Evolutionary conservation across 2,797 vertebrate genomes (phyloP).

Genomic region (Podarcis siculus): DNA sequence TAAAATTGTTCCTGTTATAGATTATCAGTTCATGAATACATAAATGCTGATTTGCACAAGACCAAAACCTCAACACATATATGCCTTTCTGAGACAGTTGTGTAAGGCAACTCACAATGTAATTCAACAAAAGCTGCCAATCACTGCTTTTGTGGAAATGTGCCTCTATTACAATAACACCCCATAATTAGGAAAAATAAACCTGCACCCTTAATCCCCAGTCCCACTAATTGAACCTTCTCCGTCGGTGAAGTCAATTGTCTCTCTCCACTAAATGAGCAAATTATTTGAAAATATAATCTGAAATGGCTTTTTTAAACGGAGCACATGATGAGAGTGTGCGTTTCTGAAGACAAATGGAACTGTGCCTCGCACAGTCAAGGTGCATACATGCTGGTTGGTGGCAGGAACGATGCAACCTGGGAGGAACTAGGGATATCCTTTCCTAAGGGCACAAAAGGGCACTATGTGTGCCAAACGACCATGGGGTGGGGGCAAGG

Average conservation of each 20-base stretch:
- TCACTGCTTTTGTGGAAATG: neutral
- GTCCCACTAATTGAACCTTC: neutral
- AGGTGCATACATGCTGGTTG: no score
- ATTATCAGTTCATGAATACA: neutral
- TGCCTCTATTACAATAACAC: neutral
- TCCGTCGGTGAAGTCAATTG: no score
- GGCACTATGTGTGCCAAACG: neutral
- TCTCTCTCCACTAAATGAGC: neutral
- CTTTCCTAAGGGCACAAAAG: neutral
- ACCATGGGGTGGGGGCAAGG: neutral
- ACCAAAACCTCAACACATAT: neutral
- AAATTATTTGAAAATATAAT: neutral
- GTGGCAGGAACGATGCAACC: neutral
- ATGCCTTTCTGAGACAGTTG: neutral
- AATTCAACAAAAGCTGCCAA: neutral
- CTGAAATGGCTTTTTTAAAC: neutral
- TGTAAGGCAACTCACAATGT: neutral
- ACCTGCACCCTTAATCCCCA: neutral
- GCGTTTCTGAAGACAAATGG: neutral
- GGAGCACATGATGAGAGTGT: neutral
- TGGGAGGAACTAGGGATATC: neutral
- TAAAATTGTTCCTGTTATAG: neutral
- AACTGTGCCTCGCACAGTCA: neutral
- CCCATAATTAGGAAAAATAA: neutral
- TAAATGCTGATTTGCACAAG: neutral